A percentile compares a stretch with the other conserved stretches of the same genome.
These are phyloP conservation scores for Phrixothrix hirtus DNA, from an alignment of 2,888 invertebrate species.

Conservation along the genomic window DNA sequence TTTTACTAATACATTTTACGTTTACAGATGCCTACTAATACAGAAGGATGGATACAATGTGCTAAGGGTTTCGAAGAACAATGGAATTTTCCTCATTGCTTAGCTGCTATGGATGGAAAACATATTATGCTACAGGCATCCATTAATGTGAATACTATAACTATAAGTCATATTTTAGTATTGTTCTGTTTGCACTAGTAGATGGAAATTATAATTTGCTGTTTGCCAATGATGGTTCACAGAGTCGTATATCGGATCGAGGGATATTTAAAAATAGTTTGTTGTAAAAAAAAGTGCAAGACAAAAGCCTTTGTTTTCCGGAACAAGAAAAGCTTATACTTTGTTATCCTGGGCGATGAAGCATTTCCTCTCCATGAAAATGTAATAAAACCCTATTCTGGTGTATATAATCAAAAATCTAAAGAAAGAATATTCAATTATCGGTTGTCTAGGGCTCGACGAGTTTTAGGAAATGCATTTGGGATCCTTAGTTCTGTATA, in stretches of 20 bases:
- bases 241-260: conserved; percentile 33
- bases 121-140: too few species aligned
- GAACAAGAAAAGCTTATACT: conserved; percentile 16
- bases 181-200: conserved; percentile 33
- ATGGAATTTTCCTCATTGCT: too few species aligned
- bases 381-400: conserved; percentile 41
- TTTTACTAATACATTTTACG: too few species aligned
- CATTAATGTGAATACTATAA: too few species aligned
- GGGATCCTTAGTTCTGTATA: conserved; percentile 32
- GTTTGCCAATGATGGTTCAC: conserved; percentile 31
- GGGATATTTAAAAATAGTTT: conserved; percentile 30
- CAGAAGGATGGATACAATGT: too few species aligned
- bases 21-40: too few species aligned
- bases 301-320: conserved; percentile 18
- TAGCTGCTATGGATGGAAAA: too few species aligned
- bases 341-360: conserved; percentile 36
- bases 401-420: too few species aligned
- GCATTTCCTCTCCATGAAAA: conserved; percentile 40
- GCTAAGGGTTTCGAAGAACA: too few species aligned
- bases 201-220: conserved; percentile 31
- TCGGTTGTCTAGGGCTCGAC: conserved; percentile 18
- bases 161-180: conserved; percentile 35
- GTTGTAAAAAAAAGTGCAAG: conserved; percentile 15
- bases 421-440: conserved; percentile 37
- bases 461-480: conserved; percentile 27